Base-by-base conservation (phyloP, 2,888 invertebrate species). In the Apeira syringaria region DNA sequence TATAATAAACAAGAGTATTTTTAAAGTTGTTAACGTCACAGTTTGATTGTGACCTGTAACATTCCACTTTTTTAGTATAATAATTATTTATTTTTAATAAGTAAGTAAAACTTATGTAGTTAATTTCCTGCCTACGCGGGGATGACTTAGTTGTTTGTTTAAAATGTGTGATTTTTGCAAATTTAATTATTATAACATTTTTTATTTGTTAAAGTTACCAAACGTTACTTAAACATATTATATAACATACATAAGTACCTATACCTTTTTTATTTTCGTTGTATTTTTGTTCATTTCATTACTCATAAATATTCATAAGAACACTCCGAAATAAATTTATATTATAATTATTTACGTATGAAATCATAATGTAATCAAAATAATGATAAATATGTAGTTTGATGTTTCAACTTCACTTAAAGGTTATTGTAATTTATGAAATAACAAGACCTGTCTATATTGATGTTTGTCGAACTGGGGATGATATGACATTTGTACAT, bases 271-370 rank as follows among this genome's bases (percentile, higher is more conserved):
- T n/a, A n/a, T n/a, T n/a, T n/a, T n/a, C n/a, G n/a, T n/a, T n/a
- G n/a, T n/a, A n/a, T n/a, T n/a, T n/a, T n/a, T n/a, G n/a, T n/a
- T n/a, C n/a, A n/a, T n/a, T n/a, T n/a, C n/a, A n/a, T n/a, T n/a
- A n/a, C n/a, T n/a, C n/a, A n/a, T n/a, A n/a, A n/a, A n/a, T n/a
- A n/a, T n/a, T n/a, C n/a, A n/a, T n/a, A n/a, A n/a, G n/a, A n/a
- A n/a, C n/a, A n/a, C n/a, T n/a, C n/a, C n/a, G n/a, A n/a, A n/a
- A n/a, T n/a, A n/a, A n/a, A n/a, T n/a, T n/a, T n/a, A n/a, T n/a
- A n/a, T n/a, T n/a, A n/a, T n/a, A n/a, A n/a, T n/a, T n/a, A n/a
- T 74, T 74, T 73, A 68, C 71, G 70, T 69, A 57, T 75, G 72
- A 77, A 77, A 73, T 74, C 75, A 74, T 74, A 70, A 32, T 68